Conservation (phyloP, 2,113 vertebrate genomes). For the Vulpes lagopus region DNA sequence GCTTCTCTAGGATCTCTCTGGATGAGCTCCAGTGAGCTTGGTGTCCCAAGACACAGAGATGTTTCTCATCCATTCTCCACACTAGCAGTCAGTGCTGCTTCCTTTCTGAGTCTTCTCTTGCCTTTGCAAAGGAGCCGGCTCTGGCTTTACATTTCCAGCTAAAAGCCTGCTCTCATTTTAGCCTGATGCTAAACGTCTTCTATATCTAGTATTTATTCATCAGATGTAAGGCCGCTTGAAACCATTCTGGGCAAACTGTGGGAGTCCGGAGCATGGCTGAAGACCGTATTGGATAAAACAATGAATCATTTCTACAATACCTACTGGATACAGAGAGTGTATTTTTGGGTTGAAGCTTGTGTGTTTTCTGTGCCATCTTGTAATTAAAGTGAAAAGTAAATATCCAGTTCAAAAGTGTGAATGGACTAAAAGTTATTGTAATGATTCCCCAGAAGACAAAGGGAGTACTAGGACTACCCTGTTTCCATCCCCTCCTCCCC, state of each 20-base stretch:
- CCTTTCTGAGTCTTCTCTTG: not conserved
- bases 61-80: not conserved
- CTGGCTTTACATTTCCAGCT: not conserved
- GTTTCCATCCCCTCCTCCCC: not conserved
- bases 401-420: conserved; percentile 51
- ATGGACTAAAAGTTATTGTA: conserved; percentile 55
- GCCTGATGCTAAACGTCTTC: not conserved
- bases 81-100: not conserved
- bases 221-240: conserved; percentile 22
- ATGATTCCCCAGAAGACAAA: conserved; percentile 46
- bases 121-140: not conserved
- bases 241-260: conserved; percentile 35
- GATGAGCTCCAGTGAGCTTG: not conserved
- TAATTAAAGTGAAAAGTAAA: conserved; percentile 70
- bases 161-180: not conserved
- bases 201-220: not conserved
- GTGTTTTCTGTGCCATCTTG: conserved; percentile 64
- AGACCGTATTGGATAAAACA: not conserved
- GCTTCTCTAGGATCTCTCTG: not conserved
- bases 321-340: conserved; percentile 1
- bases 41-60: not conserved
- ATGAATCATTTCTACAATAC: not conserved
- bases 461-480: not conserved
- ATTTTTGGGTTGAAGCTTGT: conserved; percentile 36
- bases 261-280: not conserved